Conservation (phyloP, 2,888 invertebrate genomes). For the Amblyjoppa proteus region DNA sequence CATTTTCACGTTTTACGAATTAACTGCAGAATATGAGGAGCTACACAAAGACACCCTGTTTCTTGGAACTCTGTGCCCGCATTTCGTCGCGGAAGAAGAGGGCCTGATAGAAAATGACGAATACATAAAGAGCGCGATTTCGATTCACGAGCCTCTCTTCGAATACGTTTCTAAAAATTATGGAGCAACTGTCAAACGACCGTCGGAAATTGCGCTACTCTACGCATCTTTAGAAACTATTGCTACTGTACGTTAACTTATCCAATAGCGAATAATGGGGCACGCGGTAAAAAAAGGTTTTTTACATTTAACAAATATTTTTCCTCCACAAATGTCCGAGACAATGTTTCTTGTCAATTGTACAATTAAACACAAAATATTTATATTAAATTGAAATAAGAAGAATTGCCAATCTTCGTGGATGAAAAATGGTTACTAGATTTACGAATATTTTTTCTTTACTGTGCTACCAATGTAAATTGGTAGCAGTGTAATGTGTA, state of each 20-base stretch:
- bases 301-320: neutral
- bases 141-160: constrained; percentile 60
- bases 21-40: constrained; percentile 58
- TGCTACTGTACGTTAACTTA: constrained; percentile 50
- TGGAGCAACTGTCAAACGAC: constrained; percentile 62
- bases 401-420: neutral
- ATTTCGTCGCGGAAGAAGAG: constrained; percentile 67
- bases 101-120: constrained; percentile 48
- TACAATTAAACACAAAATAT: neutral
- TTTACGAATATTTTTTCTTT: neutral
- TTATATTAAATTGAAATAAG: neutral
- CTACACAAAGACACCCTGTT: constrained; percentile 64
- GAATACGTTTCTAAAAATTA: constrained; percentile 60
- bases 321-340: neutral
- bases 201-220: constrained; percentile 68
- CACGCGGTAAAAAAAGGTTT: neutral
- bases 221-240: constrained; percentile 66
- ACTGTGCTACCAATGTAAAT: neutral
- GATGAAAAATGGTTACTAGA: neutral
- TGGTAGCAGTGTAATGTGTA: neutral
- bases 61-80: constrained; percentile 74
- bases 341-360: neutral
- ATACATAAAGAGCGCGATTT: constrained; percentile 53
- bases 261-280: neutral
- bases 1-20: constrained; percentile 4